Conservation (phyloP, 30 jellyfish, hydroid and myxozoan genomes). For the Calvadosia cruxmelitensis region DNA sequence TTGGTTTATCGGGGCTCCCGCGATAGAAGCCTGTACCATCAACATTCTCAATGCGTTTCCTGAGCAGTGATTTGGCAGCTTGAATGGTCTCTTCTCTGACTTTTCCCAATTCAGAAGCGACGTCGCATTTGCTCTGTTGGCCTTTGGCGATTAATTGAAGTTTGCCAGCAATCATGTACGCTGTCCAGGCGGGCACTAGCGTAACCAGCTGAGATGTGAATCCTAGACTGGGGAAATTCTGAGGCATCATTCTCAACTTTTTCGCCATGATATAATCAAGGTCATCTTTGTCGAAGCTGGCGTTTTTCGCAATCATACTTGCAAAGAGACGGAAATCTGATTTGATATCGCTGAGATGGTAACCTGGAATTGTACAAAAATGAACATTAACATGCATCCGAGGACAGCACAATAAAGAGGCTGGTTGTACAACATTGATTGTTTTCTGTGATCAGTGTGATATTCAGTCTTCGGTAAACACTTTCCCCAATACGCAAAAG, state of each 20-base stretch:
- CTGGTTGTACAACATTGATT: too few species aligned
- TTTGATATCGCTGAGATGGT: not conserved
- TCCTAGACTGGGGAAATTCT: not conserved
- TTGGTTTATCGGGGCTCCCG: not conserved
- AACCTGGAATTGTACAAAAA: not conserved
- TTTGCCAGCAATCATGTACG: not conserved
- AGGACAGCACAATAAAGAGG: too few species aligned
- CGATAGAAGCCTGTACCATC: not conserved
- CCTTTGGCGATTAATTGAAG: not conserved
- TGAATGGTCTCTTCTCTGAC: not conserved
- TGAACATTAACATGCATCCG: not conserved
- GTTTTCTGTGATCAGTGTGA: too few species aligned
- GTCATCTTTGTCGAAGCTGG: not conserved
- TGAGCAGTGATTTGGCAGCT: not conserved
- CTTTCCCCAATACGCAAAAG: too few species aligned
- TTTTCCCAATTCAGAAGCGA: not conserved
- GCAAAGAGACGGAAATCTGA: not conserved
- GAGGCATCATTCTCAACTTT: not conserved
- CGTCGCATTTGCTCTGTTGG: not conserved
- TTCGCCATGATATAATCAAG: not conserved
- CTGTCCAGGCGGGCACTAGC: not conserved
- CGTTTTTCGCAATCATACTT: not conserved
- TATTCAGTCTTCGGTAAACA: too few species aligned
- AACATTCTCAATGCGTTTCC: not conserved
- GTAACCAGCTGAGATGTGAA: not conserved